Percentiles rank a stretch among this genome's conserved stretches.
Conservation (phyloP, 2,888 invertebrate genomes). For the Agriopis aurantiaria region DNA sequence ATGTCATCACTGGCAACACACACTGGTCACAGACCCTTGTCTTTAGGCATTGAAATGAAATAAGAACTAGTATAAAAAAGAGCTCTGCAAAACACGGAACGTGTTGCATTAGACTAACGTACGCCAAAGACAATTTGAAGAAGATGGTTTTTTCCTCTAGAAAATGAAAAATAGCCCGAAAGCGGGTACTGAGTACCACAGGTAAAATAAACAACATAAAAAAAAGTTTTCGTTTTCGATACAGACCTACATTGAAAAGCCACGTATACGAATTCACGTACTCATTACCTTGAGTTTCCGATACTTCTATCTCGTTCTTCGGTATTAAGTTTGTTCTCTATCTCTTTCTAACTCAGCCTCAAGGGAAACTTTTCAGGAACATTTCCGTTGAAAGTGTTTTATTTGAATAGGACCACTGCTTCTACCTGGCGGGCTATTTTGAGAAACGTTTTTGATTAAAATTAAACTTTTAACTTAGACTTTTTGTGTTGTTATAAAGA, state of each 20-base stretch:
- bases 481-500: too few species aligned
- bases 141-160: too few species aligned
- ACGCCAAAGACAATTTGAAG: too few species aligned
- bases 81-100: too few species aligned
- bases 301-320: conserved; percentile 33
- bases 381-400: conserved; percentile 64
- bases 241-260: conserved; percentile 22
- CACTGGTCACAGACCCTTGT: too few species aligned
- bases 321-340: conserved; percentile 17
- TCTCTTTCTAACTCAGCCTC: conserved; percentile 37
- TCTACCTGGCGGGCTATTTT: conserved; percentile 48
- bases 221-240: conserved; percentile 10
- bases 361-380: conserved; percentile 54
- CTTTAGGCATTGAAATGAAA: too few species aligned
- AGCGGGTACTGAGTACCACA: too few species aligned
- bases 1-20: too few species aligned
- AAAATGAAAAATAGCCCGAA: too few species aligned
- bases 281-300: conserved; percentile 42
- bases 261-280: conserved; percentile 23
- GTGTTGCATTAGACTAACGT: too few species aligned
- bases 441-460: conserved; percentile 27
- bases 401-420: conserved; percentile 55
- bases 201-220: not conserved
- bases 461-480: not conserved
- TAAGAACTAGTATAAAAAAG: too few species aligned